These are phyloP conservation scores for Dipodomys spectabilis DNA, from an alignment of 2,113 vertebrate genomes.

Conservation along the genomic window DNA sequence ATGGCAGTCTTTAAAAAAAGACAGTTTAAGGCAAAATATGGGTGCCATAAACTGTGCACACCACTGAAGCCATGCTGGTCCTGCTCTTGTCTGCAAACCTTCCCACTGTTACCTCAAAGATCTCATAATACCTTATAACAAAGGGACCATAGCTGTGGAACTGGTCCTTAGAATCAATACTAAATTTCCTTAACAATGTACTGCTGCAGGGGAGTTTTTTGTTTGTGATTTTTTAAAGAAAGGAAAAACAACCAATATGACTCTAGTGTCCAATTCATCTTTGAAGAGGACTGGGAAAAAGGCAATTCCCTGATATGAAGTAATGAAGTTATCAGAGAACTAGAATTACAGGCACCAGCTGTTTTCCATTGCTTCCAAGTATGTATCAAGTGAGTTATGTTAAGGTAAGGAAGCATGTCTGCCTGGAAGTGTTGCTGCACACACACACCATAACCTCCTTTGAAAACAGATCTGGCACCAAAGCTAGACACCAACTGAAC, in stretches of 20 bases:
- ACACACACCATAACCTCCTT: not conserved
- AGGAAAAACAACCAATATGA: not conserved
- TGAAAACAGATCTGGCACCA: not conserved
- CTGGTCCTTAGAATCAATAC: not conserved
- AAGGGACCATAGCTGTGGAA: not conserved
- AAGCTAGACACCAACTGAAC: not conserved
- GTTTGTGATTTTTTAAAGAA: not conserved
- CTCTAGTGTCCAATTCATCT: not conserved
- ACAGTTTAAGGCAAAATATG: not conserved
- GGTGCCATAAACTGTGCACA: not conserved
- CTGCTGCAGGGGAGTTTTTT: no score
- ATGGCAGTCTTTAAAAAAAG: not conserved
- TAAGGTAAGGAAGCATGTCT: not conserved
- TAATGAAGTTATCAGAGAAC: not conserved
- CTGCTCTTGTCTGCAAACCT: not conserved
- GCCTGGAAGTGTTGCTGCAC: not conserved
- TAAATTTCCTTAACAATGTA: not conserved
- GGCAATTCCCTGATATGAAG: conserved; percentile 28
- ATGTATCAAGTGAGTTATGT: not conserved
- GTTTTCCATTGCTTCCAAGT: not conserved
- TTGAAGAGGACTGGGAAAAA: not conserved
- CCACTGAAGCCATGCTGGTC: rapidly evolving
- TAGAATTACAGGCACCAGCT: not conserved
- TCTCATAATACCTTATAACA: not conserved
- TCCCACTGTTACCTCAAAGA: not conserved